Base-by-base conservation (phyloP, 2,888 invertebrate species). In the Druceiella hillmani region DNA sequence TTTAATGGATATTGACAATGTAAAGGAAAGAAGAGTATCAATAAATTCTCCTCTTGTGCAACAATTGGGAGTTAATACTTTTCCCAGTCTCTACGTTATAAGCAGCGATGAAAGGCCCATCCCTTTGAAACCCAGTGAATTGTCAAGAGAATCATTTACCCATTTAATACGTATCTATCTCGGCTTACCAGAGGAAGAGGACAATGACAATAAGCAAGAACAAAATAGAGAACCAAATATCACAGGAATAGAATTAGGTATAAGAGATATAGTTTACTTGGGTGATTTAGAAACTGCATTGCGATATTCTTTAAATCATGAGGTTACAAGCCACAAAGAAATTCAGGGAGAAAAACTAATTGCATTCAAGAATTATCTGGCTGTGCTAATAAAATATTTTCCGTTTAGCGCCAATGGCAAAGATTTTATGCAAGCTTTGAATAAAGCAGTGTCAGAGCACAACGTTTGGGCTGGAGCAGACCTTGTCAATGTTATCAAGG, bases 231-330 rank as follows among this genome's bases (percentile, higher is more conserved):
- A n/a, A n/a, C n/a, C n/a, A n/a, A n/a, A n/a, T n/a, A n/a, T n/a
- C n/a, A n/a, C n/a, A n/a, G n/a, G n/a, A n/a, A n/a, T n/a, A n/a
- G n/a, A n/a, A n/a, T n/a, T n/a, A 13, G 3, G 59, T 51, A 63
- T n/a, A n/a, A n/a, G 64, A 17, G 80, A 86, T 57, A 59, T 74
- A 3, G 75, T 94, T 2, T 90, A 87, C 59, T 87, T 89, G 62
- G 78, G 81, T 46, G 98, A 98, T 64, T 62, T 98, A 40, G 90
- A 93, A 62, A 87, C 84, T 52, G 85, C 90, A 1, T 60, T 98
- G n/a, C 76, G 81, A 49, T 87, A 86, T 54, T 83, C 87, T 30
- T 66, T 98, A 14, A 78, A 78, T 47, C 86, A 87, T 50, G 98
- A 98, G 71, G 78, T 98, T 15, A 76, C 85, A 3, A 73, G 83